Percentiles rank a stretch among this genome's conserved stretches.
Evolutionary conservation across 1,140 invertebrate genomes (phyloP).

Genomic region (Paralvinella palmiformis): DNA sequence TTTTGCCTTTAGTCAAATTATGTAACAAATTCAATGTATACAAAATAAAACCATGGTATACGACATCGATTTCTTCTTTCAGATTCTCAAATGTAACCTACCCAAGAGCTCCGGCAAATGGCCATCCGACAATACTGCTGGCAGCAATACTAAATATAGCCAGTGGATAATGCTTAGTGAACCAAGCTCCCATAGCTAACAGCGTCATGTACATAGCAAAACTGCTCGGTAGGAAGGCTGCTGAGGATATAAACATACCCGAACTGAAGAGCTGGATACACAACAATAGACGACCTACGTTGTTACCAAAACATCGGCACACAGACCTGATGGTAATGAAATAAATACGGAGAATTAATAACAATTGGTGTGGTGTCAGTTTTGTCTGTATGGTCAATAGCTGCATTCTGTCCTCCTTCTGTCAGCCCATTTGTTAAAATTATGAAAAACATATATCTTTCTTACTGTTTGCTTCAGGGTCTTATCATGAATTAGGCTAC

Average conservation of each 20-base stretch:
- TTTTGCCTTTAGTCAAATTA: no score
- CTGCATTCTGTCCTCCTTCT: no score
- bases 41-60: no score
- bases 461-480: no score
- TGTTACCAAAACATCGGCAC: constrained; percentile 80
- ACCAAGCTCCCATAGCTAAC: constrained; percentile 77
- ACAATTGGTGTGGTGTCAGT: no score
- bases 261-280: constrained; percentile 76
- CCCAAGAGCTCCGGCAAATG: constrained; percentile 58
- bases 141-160: constrained; percentile 40
- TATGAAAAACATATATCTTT: no score
- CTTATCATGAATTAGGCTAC: no score
- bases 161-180: constrained; percentile 29
- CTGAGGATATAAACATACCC: constrained; percentile 84
- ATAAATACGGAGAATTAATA: neutral
- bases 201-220: constrained; percentile 85
- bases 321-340: constrained; percentile 62
- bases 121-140: constrained; percentile 58
- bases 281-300: constrained; percentile 77
- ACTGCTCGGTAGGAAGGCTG: constrained; percentile 86
- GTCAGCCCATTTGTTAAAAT: no score
- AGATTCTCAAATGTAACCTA: no score
- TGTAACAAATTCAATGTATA: no score
- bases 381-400: no score
- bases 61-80: no score